Evolutionary conservation across 2,113 vertebrate species (phyloP).

Genomic region (Sinocyclocheilus anophthalmus): DNA sequence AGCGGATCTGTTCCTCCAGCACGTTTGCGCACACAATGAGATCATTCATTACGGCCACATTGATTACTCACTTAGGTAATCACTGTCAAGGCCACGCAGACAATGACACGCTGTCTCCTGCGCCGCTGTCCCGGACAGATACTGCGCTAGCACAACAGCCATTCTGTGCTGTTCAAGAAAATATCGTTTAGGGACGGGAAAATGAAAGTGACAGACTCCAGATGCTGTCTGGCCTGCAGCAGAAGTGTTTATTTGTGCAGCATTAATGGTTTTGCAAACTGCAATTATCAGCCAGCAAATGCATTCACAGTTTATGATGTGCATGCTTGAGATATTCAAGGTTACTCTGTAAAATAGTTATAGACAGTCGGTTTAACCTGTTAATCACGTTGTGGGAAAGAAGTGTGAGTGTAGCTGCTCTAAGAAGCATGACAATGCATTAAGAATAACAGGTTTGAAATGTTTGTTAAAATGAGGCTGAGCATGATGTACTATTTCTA

Average conservation of each 20-base stretch:
- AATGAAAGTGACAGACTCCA: neutral
- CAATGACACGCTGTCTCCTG: slow-evolving; percentile 52
- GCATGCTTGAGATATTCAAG: neutral
- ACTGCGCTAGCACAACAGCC: neutral
- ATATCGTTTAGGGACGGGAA: neutral
- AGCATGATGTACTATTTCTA: neutral
- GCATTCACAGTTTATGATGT: neutral
- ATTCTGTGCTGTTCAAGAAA: neutral
- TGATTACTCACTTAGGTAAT: slow-evolving; percentile 52
- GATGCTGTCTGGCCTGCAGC: no score
- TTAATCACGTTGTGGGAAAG: no score
- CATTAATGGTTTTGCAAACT: neutral
- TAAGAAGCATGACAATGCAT: neutral
- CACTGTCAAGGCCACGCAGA: slow-evolving; percentile 35
- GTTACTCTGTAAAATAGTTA: neutral
- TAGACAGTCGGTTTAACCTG: no score
- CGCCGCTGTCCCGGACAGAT: neutral
- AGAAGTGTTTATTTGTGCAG: neutral
- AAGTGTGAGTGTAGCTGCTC: neutral
- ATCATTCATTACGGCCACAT: slow-evolving; percentile 60
- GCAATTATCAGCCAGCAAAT: neutral
- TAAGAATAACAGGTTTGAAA: neutral
- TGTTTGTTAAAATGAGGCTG: no score
- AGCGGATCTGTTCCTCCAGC: slow-evolving; percentile 47
- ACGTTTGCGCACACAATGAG: slow-evolving; percentile 52